Conservation (phyloP, 2,113 vertebrate species). For the Lepisosteus osseus region DNA sequence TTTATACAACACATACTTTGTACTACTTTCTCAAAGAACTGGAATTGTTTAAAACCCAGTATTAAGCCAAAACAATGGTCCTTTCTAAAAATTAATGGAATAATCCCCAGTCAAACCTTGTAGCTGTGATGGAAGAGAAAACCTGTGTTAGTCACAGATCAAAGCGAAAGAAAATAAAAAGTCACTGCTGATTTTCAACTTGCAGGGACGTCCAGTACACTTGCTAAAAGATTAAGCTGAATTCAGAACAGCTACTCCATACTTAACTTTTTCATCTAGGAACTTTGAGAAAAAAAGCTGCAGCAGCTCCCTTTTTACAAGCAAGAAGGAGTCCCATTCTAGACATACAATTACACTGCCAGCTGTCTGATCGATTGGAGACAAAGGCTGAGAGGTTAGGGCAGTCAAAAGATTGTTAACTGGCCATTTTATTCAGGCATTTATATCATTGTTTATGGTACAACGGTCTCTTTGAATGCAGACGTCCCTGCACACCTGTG, state of each 20-base stretch:
- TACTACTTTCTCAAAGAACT: no score
- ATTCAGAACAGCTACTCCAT: neutral
- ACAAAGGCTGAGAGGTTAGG: slow-evolving; percentile 72
- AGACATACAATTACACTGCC: slow-evolving; percentile 58
- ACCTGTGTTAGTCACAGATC: no score
- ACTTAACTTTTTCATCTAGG: neutral
- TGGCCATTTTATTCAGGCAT: slow-evolving; percentile 76
- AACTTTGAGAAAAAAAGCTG: slow-evolving; percentile 27
- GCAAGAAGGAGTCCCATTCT: slow-evolving; percentile 53
- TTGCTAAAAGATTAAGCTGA: no score
- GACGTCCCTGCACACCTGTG: slow-evolving; percentile 66
- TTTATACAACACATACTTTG: no score
- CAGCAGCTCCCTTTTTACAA: slow-evolving; percentile 42
- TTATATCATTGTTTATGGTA: slow-evolving; percentile 76
- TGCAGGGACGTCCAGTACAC: no score
- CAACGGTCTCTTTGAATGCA: slow-evolving; percentile 55
- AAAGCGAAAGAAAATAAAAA: no score
- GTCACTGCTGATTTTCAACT: no score
- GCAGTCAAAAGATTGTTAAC: slow-evolving; percentile 79
- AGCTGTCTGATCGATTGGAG: slow-evolving; percentile 73
- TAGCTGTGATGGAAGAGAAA: no score
- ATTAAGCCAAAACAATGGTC: no score
- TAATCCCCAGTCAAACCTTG: no score
- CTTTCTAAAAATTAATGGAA: no score
- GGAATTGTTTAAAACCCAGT: no score